Percentiles rank a stretch among this genome's conserved stretches.
Evolutionary conservation across 1,140 invertebrate genomes (phyloP).

Genomic region (Drosophila parabipectinata): DNA sequence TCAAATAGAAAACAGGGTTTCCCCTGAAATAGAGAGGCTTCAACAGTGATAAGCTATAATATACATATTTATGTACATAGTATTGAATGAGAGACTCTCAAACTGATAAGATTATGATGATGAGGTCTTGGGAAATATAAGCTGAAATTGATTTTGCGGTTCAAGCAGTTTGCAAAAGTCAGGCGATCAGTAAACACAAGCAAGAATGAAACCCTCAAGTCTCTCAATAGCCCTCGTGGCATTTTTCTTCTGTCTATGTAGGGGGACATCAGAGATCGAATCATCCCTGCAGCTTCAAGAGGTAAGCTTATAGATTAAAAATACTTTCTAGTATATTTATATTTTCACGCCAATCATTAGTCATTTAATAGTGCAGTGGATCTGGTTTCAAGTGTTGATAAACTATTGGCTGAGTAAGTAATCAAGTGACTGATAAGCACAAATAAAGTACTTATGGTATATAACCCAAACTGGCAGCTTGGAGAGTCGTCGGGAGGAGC

Average conservation of each 20-base stretch:
- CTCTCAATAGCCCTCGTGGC: constrained; percentile 7
- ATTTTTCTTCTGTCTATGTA: neutral
- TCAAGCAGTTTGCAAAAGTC: neutral
- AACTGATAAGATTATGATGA: neutral
- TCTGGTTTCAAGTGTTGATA: constrained; percentile 11
- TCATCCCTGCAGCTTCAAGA: constrained; percentile 2
- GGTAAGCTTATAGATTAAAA: neutral
- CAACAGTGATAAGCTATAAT: too few species aligned
- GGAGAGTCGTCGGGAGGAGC: constrained; percentile 6
- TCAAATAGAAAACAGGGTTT: too few species aligned
- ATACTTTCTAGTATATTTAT: too few species aligned
- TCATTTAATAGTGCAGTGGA: neutral
- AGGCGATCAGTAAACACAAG: neutral
- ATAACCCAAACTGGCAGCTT: constrained; percentile 1
- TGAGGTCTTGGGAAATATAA: neutral
- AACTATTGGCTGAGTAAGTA: constrained; percentile 23
- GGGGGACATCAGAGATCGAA: neutral
- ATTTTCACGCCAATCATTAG: neutral
- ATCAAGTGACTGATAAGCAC: neutral
- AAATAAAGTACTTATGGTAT: neutral
- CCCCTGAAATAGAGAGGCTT: too few species aligned
- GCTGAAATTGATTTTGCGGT: neutral
- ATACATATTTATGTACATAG: too few species aligned
- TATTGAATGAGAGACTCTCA: neutral
- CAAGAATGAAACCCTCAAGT: neutral